These are phyloP conservation scores for Mayetiola destructor DNA, from an alignment of 2,888 invertebrate species.

Conservation along the genomic window DNA sequence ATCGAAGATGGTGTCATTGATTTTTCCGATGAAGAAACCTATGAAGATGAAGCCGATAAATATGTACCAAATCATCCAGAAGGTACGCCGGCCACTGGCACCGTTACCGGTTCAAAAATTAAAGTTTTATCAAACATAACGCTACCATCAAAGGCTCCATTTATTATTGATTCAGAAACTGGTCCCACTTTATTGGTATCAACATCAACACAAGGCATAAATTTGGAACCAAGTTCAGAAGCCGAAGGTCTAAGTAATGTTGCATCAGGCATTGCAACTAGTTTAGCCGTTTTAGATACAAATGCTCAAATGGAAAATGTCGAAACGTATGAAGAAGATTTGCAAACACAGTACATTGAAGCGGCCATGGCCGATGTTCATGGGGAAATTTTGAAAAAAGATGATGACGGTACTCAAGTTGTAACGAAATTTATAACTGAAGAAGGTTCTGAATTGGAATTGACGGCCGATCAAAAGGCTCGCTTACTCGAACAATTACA, in stretches of 20 bases:
- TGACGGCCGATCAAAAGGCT: conserved; percentile 33
- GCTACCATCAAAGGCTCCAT: conserved; percentile 23
- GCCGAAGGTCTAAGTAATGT: conserved; percentile 42
- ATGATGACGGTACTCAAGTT: conserved; percentile 13
- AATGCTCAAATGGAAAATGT: conserved; percentile 29
- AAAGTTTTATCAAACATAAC: conserved; percentile 38
- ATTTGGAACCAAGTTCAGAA: conserved; percentile 36
- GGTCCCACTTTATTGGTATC: conserved; percentile 19
- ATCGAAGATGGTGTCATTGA: conserved; percentile 49
- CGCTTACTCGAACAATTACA: conserved; percentile 34
- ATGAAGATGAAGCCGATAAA: conserved; percentile 25
- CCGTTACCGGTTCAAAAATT: conserved; percentile 33
- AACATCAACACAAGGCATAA: conserved; percentile 15
- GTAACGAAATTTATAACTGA: conserved; percentile 36
- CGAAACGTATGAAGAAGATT: conserved; percentile 15
- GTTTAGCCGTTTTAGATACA: conserved; percentile 39
- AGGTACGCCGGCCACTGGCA: background rate
- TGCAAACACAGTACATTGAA: conserved; percentile 19
- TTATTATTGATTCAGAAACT: conserved; percentile 14
- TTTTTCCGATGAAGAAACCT: conserved; percentile 37
- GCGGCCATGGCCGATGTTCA: conserved; percentile 19
- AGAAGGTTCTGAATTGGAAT: conserved; percentile 35
- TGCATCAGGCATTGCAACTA: conserved; percentile 42
- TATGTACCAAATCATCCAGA: conserved; percentile 20
- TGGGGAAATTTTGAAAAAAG: conserved; percentile 16